A percentile compares a stretch with the other conserved stretches of the same genome.
phyloP scores from a whole-genome alignment of 2,113 vertebrate species.

The Barnardius zonarius region DNA sequence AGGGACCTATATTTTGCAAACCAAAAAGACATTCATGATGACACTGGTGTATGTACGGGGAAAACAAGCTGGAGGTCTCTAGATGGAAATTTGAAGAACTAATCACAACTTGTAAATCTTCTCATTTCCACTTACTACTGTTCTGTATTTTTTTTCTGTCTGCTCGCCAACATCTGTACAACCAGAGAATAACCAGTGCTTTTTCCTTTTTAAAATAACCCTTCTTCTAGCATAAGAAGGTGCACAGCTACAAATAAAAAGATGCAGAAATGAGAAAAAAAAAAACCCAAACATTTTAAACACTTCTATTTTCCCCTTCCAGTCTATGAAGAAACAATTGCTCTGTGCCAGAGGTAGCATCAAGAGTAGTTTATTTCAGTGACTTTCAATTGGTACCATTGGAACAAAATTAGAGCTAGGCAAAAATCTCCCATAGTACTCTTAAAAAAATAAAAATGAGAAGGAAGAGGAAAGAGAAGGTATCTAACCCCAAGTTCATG shows the following conservation, averaged over 20 bases:
- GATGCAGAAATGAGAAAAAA: neutral
- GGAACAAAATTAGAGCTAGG: neutral
- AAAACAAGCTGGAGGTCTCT: neutral
- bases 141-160: neutral
- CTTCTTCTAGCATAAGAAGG: neutral
- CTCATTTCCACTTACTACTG: neutral
- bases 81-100: neutral
- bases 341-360: neutral
- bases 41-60: accelerated
- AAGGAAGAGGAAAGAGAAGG: neutral
- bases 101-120: neutral
- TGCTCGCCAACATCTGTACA: neutral
- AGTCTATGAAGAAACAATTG: neutral
- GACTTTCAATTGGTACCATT: neutral
- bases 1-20: neutral
- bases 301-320: neutral
- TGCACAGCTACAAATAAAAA: neutral
- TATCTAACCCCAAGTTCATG: neutral
- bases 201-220: neutral
- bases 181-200: neutral
- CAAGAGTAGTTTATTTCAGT: neutral
- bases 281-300: neutral
- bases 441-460: neutral
- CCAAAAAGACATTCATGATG: neutral
- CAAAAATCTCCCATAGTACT: neutral